Evolutionary conservation across 2,113 vertebrate species (phyloP).

Genomic region (Zosterops borbonicus): DNA sequence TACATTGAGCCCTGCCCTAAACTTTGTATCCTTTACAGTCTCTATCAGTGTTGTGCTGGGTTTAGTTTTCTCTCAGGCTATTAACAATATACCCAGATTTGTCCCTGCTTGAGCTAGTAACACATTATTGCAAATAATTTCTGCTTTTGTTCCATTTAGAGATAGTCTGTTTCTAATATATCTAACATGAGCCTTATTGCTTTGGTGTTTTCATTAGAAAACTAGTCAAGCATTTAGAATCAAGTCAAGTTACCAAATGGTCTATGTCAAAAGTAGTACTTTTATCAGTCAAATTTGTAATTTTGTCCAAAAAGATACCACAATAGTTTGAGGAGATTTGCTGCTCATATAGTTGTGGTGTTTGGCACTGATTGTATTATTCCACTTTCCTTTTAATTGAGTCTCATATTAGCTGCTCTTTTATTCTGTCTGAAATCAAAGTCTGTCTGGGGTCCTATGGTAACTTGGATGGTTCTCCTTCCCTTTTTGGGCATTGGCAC

Average conservation of each 20-base stretch:
- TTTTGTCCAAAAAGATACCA: background rate
- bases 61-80: background rate
- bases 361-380: conserved; percentile 22
- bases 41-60: background rate
- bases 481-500: conserved; percentile 17
- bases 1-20: background rate
- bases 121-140: background rate
- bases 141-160: background rate
- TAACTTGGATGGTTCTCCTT: background rate
- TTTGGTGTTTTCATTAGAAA: background rate
- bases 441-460: conserved; percentile 23
- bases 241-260: background rate
- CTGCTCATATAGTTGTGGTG: background rate
- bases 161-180: background rate
- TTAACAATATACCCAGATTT: background rate
- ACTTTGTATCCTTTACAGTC: background rate
- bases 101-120: background rate
- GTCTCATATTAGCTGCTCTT: background rate
- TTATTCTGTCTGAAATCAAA: conserved; percentile 33
- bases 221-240: background rate
- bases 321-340: background rate
- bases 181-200: background rate
- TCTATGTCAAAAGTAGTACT: background rate
- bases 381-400: background rate
- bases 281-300: background rate